Conservation (phyloP, 1,140 invertebrate species). For the Polyergus mexicanus region DNA sequence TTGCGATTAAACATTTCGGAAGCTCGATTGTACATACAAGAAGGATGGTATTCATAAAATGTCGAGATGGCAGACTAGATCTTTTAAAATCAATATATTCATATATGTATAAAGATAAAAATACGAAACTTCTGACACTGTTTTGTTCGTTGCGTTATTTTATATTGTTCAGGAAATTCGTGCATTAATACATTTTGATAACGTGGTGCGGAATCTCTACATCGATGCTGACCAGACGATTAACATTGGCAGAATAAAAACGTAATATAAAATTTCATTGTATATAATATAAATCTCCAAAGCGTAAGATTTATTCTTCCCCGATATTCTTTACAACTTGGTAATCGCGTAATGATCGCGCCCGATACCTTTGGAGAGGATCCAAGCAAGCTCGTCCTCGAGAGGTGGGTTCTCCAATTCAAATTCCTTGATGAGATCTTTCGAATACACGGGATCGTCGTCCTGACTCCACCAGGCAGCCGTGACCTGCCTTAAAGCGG, state of each 20-base stretch:
- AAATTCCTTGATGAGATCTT: constrained; percentile 95
- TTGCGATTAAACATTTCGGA: constrained; percentile 28
- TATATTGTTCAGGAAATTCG: neutral
- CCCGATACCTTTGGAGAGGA: constrained; percentile 90
- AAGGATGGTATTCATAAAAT: neutral
- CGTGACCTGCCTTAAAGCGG: constrained; percentile 83
- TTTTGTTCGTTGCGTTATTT: neutral
- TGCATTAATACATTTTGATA: neutral
- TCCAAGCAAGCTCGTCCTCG: constrained; percentile 91
- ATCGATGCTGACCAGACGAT: neutral
- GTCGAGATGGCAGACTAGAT: neutral
- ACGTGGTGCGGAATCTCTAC: too few species aligned
- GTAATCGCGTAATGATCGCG: neutral
- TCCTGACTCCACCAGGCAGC: constrained; percentile 87
- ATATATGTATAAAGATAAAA: too few species aligned
- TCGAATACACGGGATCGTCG: constrained; percentile 90
- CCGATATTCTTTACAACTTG: neutral
- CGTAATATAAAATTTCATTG: neutral
- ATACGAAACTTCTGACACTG: neutral
- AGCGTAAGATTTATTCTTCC: neutral
- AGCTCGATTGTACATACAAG: constrained; percentile 12
- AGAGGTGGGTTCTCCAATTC: constrained; percentile 91
- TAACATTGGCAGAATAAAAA: neutral
- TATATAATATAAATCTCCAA: neutral
- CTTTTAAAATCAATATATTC: neutral